Evolutionary conservation across 2,113 vertebrate species (phyloP).

Genomic region (Sterna hirundo): DNA sequence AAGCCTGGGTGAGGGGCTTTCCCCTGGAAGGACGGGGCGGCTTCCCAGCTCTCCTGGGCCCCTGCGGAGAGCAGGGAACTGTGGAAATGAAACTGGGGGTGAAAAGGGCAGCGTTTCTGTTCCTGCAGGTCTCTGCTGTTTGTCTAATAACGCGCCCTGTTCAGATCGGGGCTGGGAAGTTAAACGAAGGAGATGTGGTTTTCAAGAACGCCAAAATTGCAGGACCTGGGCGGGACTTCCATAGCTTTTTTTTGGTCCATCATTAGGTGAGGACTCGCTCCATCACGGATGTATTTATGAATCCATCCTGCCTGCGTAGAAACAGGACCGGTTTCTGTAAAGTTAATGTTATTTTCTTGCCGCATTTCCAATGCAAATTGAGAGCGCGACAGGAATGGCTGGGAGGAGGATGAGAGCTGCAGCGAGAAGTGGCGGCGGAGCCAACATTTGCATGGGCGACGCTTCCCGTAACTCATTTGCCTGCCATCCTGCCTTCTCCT

Average conservation of each 20-base stretch:
- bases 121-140: neutral
- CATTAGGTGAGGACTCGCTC: neutral
- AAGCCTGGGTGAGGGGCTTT: neutral
- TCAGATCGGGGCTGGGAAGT: neutral
- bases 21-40: neutral
- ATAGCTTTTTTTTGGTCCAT: neutral
- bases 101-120: neutral
- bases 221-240: neutral
- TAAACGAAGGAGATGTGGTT: neutral
- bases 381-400: neutral
- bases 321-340: neutral
- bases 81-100: neutral
- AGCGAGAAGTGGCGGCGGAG: neutral
- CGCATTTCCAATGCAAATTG: conserved; percentile 48
- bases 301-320: neutral
- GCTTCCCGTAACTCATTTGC: conserved; percentile 46
- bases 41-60: neutral
- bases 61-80: neutral
- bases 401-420: neutral
- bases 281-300: neutral
- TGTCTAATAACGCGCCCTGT: neutral
- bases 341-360: neutral
- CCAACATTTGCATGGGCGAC: conserved; percentile 17
- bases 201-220: neutral
- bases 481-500: conserved; percentile 10